phyloP scores from a whole-genome alignment of 1,140 invertebrate species.

The Rhyacophila brunnea region DNA sequence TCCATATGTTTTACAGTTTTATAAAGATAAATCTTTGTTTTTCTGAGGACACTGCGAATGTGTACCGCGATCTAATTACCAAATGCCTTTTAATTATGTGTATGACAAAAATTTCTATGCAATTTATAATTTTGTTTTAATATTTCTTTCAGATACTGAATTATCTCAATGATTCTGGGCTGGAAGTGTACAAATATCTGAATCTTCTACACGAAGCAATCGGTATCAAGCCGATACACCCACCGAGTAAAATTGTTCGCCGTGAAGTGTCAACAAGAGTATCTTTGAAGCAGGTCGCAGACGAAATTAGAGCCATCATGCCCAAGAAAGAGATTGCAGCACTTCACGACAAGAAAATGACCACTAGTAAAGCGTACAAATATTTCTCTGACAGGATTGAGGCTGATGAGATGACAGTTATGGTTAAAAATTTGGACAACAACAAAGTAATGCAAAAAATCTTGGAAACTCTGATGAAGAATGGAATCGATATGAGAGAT shows the following conservation, averaged over 20 bases:
- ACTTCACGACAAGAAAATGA: slow-evolving; percentile 7
- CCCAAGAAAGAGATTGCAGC: slow-evolving; percentile 6
- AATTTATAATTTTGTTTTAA: neutral
- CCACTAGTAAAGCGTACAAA: slow-evolving; percentile 5
- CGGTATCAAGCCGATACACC: neutral
- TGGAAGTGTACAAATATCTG: slow-evolving; percentile 7
- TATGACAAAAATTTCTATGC: neutral
- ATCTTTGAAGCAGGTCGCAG: neutral
- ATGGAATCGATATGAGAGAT: slow-evolving; percentile 11
- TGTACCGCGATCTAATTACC: neutral
- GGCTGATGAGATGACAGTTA: neutral
- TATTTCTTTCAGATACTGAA: slow-evolving; percentile 8
- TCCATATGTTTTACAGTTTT: neutral
- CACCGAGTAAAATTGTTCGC: neutral
- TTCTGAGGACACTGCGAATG: neutral
- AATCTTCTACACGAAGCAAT: slow-evolving; percentile 4
- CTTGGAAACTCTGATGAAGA: neutral
- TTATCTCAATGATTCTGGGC: slow-evolving; percentile 10
- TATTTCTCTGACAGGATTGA: slow-evolving; percentile 5
- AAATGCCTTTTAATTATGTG: neutral
- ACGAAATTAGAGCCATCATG: slow-evolving; percentile 7
- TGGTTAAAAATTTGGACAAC: neutral
- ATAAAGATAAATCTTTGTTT: no score
- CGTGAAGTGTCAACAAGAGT: neutral
- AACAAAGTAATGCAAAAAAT: neutral